Conservation (phyloP, 2,797 vertebrate species). For the Triplophysa bombifrons region DNA sequence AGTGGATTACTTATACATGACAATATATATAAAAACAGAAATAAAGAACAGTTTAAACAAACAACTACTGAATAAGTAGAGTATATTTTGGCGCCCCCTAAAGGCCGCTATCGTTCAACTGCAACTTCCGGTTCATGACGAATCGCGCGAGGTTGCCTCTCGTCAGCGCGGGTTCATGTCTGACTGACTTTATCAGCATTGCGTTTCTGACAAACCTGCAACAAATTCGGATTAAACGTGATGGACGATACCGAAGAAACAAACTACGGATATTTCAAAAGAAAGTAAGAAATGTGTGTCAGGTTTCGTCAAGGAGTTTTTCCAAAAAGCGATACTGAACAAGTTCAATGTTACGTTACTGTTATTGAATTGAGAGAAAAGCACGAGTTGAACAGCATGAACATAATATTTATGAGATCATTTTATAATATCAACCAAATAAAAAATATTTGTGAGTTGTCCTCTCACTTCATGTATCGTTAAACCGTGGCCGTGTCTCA, state of each 20-base stretch:
- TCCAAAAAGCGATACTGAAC: background rate
- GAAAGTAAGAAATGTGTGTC: conserved; percentile 8
- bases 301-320: too few relatives aligned
- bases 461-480: too few relatives aligned
- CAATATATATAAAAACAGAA: too few relatives aligned
- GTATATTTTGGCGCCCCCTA: background rate
- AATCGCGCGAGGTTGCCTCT: background rate
- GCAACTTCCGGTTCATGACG: conserved; percentile 5
- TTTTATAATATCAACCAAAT: too few relatives aligned
- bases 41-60: too few relatives aligned
- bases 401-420: background rate
- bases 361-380: too few relatives aligned
- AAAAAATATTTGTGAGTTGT: too few relatives aligned
- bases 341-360: background rate
- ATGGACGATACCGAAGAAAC: conserved; percentile 10
- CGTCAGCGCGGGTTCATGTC: too few relatives aligned
- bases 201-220: background rate
- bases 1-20: too few relatives aligned
- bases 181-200: conserved; percentile 1
- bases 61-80: too few relatives aligned
- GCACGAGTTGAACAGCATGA: background rate
- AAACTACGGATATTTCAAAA: background rate
- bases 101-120: background rate
- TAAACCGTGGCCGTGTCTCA: too few relatives aligned
- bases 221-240: background rate